These are phyloP conservation scores for Platichthys stellatus DNA, from an alignment of 2,113 vertebrate species.

Conservation along the genomic window DNA sequence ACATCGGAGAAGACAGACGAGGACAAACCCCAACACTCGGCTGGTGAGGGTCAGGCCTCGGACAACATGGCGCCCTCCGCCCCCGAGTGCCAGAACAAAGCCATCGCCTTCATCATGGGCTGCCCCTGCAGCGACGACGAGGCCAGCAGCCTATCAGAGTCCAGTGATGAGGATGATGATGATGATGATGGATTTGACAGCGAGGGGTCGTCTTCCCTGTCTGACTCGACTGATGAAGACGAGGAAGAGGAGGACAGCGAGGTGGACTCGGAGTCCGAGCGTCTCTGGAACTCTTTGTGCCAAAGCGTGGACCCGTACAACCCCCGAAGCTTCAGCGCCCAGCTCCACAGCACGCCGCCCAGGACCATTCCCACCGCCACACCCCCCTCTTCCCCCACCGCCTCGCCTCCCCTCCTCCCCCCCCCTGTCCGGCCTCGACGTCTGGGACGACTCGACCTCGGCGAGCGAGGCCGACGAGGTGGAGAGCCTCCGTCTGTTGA, in stretches of 20 bases:
- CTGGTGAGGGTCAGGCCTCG: background rate
- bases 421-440: slow-evolving; percentile 30
- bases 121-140: slow-evolving; percentile 82
- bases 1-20: background rate
- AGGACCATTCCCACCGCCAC: slow-evolving; percentile 23
- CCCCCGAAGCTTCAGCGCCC: slow-evolving; percentile 90
- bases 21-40: background rate
- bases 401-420: slow-evolving; percentile 28
- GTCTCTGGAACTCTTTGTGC: slow-evolving; percentile 87
- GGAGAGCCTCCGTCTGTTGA: slow-evolving; percentile 86
- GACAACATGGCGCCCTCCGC: fast-evolving
- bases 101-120: slow-evolving; percentile 95
- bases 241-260: slow-evolving; percentile 22
- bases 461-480: slow-evolving; percentile 84
- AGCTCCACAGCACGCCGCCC: slow-evolving; percentile 62
- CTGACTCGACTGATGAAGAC: slow-evolving; percentile 23
- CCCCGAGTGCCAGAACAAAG: slow-evolving; percentile 86
- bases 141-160: slow-evolving; percentile 70
- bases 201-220: slow-evolving; percentile 80
- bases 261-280: slow-evolving; percentile 76
- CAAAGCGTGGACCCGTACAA: slow-evolving; percentile 88
- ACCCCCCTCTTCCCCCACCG: slow-evolving; percentile 31
- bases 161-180: slow-evolving; percentile 83
- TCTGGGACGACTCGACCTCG: slow-evolving; percentile 71
- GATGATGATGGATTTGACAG: slow-evolving; percentile 92